Evolutionary conservation across 2,113 vertebrate genomes (phyloP).

Genomic region (Ptilonorhynchus violaceus): DNA sequence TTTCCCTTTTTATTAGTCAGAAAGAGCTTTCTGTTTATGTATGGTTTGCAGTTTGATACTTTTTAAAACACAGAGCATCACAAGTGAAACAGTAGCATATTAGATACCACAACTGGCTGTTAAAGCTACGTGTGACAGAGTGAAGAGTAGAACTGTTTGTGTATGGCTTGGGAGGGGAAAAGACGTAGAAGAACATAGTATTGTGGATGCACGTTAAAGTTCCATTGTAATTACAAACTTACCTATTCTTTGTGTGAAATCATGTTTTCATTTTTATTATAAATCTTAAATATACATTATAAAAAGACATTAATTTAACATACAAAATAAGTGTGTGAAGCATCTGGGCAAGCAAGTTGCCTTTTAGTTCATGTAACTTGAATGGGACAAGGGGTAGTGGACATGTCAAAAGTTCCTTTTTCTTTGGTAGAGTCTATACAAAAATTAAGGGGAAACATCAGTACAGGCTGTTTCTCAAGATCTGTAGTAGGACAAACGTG

Average conservation of each 20-base stretch:
- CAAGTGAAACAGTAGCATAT: not conserved
- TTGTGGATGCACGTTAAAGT: slow-evolving; percentile 34
- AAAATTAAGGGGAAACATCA: not conserved
- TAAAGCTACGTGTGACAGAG: not conserved
- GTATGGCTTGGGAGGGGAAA: not conserved
- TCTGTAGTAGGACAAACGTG: not conserved
- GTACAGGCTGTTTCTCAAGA: not conserved
- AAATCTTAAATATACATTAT: slow-evolving; percentile 61
- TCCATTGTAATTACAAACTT: slow-evolving; percentile 50
- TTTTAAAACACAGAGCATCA: not conserved
- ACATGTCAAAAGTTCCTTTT: slow-evolving; percentile 54
- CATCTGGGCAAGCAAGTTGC: not conserved
- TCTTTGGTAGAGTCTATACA: not conserved
- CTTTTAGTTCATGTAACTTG: not conserved
- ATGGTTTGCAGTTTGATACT: not conserved
- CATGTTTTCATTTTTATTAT: slow-evolving; percentile 59
- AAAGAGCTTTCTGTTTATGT: not conserved
- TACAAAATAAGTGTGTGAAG: slow-evolving; percentile 22
- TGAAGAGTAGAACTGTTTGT: not conserved
- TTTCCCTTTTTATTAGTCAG: not conserved
- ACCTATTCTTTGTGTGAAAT: slow-evolving; percentile 53
- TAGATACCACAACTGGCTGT: not conserved
- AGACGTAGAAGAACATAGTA: not conserved
- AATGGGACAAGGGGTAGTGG: slow-evolving; percentile 34
- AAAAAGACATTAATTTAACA: slow-evolving; percentile 25